Evolutionary conservation across 2,113 vertebrate species (phyloP).

Genomic region (Condylura cristata): DNA sequence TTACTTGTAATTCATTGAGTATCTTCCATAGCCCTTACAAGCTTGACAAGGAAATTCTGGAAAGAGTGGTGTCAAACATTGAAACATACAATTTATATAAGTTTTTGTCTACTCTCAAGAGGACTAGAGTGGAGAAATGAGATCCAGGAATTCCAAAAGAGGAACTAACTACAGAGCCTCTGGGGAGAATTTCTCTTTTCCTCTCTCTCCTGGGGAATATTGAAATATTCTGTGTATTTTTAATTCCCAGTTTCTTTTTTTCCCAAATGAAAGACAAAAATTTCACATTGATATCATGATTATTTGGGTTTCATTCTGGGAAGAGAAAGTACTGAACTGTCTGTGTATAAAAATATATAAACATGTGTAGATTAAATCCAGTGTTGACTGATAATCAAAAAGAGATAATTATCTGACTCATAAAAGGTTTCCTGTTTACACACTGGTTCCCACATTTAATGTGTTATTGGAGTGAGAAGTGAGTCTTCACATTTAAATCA

Average conservation of each 20-base stretch:
- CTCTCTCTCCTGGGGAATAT: neutral
- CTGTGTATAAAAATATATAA: neutral
- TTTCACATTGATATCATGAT: neutral
- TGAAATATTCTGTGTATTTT: conserved; percentile 19
- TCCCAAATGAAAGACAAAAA: neutral
- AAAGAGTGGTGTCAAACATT: neutral
- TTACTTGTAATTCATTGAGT: neutral
- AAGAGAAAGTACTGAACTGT: neutral
- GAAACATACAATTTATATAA: neutral
- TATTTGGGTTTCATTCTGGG: neutral
- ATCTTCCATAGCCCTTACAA: neutral
- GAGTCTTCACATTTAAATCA: neutral
- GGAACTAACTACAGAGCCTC: neutral
- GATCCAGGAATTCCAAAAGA: neutral
- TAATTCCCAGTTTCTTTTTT: neutral
- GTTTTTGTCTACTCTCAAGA: neutral
- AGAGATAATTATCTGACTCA: neutral
- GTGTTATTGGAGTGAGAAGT: neutral
- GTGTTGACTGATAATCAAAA: neutral
- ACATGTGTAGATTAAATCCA: neutral
- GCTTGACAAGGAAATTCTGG: neutral
- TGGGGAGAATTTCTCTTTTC: neutral
- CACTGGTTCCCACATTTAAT: neutral
- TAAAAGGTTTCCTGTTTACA: neutral
- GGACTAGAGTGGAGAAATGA: neutral